Conservation (phyloP, 2,113 vertebrate species). For the Fregata magnificens region DNA sequence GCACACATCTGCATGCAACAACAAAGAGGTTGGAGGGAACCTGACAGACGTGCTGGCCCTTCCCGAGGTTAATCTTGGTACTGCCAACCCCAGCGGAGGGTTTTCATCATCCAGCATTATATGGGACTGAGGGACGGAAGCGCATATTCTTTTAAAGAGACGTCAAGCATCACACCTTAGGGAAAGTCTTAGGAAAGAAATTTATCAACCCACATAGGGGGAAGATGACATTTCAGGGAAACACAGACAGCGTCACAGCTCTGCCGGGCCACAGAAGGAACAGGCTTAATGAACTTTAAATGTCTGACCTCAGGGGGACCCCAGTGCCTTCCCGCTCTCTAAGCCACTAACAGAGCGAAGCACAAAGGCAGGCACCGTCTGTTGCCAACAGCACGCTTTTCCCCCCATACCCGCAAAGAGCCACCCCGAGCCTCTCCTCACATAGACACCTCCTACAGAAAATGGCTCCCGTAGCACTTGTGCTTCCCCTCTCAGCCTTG, state of each 20-base stretch:
- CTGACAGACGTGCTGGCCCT: not conserved
- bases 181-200: not conserved
- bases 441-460: not conserved
- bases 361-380: fast-evolving
- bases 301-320: not conserved
- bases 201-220: not conserved
- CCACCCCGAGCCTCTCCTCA: not conserved
- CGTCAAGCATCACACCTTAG: not conserved
- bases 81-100: fast-evolving
- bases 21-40: not conserved
- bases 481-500: not conserved
- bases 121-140: fast-evolving
- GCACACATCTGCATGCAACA: too few relatives aligned
- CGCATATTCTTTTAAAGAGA: fast-evolving
- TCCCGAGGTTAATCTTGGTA: not conserved
- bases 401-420: not conserved
- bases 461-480: not conserved
- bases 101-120: fast-evolving
- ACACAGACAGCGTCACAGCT: not conserved
- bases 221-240: not conserved
- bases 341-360: not conserved
- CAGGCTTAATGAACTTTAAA: not conserved
- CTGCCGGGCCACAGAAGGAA: not conserved
- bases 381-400: not conserved
- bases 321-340: not conserved